Evolutionary conservation across 2,113 vertebrate species (phyloP).

Genomic region (Marmota monax): DNA sequence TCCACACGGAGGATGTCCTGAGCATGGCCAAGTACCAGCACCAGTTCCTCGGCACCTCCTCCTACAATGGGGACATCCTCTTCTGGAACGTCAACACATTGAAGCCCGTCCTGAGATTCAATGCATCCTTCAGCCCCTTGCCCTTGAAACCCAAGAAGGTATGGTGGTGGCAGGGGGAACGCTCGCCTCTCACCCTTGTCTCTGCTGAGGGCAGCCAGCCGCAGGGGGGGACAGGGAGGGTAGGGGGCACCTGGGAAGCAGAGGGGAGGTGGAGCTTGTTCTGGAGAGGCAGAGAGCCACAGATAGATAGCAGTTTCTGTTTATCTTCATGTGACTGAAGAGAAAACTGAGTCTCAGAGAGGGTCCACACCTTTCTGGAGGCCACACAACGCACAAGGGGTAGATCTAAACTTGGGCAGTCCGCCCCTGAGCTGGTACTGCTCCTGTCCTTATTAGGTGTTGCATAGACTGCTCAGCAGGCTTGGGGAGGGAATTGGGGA

Average conservation of each 20-base stretch:
- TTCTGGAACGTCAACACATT: constrained; percentile 80
- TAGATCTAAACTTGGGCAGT: background rate
- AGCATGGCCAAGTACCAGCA: constrained; percentile 81
- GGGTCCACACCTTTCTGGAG: background rate
- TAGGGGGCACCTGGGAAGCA: background rate
- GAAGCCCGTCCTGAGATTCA: constrained; percentile 81
- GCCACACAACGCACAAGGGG: background rate
- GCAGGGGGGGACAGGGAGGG: background rate
- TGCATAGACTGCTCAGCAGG: background rate
- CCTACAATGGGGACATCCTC: constrained; percentile 84
- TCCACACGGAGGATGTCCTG: constrained; percentile 83
- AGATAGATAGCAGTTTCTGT: background rate
- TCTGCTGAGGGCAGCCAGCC: background rate
- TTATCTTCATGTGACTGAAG: background rate
- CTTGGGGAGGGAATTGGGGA: background rate
- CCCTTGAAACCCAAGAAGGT: constrained; percentile 77
- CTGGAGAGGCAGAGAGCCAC: background rate
- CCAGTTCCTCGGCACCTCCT: constrained; percentile 84
- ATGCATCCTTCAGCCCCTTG: constrained; percentile 75
- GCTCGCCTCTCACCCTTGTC: background rate
- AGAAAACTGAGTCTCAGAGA: constrained; percentile 22
- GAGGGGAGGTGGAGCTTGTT: background rate
- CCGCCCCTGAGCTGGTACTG: background rate
- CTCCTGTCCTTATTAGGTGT: background rate
- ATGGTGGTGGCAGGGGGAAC: background rate